phyloP scores from a whole-genome alignment of 1,140 invertebrate genomes.

The Lucilia sericata region DNA sequence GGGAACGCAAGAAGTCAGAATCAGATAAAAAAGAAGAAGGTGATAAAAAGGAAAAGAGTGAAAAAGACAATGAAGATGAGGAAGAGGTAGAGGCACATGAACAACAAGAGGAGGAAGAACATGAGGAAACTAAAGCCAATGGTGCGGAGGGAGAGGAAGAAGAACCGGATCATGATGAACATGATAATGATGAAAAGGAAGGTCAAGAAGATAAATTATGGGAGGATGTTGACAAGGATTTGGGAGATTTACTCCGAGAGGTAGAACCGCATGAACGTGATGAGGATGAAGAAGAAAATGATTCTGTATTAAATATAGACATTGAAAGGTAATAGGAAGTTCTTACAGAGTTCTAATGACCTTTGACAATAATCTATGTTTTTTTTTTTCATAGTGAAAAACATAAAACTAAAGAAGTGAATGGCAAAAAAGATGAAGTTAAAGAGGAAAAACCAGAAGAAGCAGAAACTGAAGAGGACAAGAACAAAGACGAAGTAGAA shows the following conservation, averaged over 20 bases:
- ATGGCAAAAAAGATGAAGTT: slow-evolving; percentile 49
- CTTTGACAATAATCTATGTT: background rate
- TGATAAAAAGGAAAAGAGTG: slow-evolving; percentile 69
- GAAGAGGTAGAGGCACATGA: slow-evolving; percentile 73
- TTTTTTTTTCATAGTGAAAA: slow-evolving; percentile 57
- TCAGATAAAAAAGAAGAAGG: slow-evolving; percentile 56
- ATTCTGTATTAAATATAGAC: slow-evolving; percentile 72
- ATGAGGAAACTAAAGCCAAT: slow-evolving; percentile 51
- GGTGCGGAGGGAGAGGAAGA: slow-evolving; percentile 68
- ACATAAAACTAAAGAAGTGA: slow-evolving; percentile 54
- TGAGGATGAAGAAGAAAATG: slow-evolving; percentile 80
- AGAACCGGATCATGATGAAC: slow-evolving; percentile 65
- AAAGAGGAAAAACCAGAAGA: background rate
- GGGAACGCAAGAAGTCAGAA: slow-evolving; percentile 59
- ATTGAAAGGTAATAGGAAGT: slow-evolving; percentile 56
- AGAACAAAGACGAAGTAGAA: slow-evolving; percentile 40
- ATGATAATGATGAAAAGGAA: slow-evolving; percentile 64
- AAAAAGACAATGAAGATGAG: slow-evolving; percentile 75
- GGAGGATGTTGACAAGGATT: slow-evolving; percentile 82
- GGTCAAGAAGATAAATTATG: slow-evolving; percentile 76
- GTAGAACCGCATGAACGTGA: slow-evolving; percentile 72
- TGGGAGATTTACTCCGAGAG: slow-evolving; percentile 77
- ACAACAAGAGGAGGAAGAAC: slow-evolving; percentile 75
- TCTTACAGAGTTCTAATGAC: background rate
- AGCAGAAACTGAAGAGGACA: slow-evolving; percentile 45